Evolutionary conservation across 1,140 invertebrate genomes (phyloP).

Genomic region (Reticulitermes speratus): DNA sequence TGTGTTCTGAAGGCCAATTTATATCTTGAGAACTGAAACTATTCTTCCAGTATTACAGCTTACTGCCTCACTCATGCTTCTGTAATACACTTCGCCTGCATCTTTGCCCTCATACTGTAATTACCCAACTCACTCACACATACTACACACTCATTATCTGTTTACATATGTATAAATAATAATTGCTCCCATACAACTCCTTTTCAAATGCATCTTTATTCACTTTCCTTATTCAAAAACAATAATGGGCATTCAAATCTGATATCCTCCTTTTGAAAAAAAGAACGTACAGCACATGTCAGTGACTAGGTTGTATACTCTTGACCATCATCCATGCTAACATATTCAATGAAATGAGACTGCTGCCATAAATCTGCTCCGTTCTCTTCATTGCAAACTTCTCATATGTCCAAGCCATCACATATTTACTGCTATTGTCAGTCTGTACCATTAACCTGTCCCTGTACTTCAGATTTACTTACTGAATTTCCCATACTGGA

Average conservation of each 20-base stretch:
- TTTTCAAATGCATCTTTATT: not conserved
- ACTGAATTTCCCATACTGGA: not conserved
- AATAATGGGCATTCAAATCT: not conserved
- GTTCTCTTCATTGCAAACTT: not conserved
- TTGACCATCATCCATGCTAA: not conserved
- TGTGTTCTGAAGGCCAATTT: not conserved
- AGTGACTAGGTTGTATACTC: not conserved
- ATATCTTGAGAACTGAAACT: no score
- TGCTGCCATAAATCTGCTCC: not conserved
- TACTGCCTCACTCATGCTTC: not conserved
- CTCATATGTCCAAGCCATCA: not conserved
- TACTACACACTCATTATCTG: not conserved
- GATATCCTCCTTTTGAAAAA: not conserved
- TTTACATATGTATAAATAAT: constrained; percentile 2
- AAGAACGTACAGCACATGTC: not conserved
- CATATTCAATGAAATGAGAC: not conserved
- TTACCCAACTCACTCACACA: not conserved
- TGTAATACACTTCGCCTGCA: not conserved
- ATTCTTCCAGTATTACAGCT: not conserved
- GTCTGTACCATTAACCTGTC: not conserved
- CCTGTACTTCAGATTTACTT: not conserved
- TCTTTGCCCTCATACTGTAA: not conserved
- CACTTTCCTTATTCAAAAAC: not conserved
- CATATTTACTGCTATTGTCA: not conserved
- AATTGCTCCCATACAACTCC: not conserved